These are phyloP conservation scores for Protosalanx chinensis DNA, from an alignment of 2,797 vertebrate species.

Conservation along the genomic window DNA sequence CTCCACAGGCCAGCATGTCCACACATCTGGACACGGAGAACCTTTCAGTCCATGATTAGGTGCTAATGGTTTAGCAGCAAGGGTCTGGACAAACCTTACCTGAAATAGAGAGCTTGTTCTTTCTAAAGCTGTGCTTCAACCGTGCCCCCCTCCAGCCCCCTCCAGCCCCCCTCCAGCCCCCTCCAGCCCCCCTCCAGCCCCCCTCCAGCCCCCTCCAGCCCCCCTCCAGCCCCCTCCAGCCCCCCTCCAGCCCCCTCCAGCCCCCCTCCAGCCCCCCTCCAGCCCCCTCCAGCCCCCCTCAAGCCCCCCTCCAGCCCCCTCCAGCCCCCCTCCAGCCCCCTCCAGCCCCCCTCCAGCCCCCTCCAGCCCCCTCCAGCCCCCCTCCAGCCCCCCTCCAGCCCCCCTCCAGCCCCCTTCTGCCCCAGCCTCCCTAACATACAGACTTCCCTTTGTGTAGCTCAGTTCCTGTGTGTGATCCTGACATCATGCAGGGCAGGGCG, in stretches of 20 bases:
- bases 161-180: constrained; percentile 33
- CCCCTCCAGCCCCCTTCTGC: constrained; percentile 29
- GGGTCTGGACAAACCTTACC: constrained; percentile 51
- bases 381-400: too few species aligned
- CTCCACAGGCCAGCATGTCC: constrained; percentile 7
- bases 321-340: too few species aligned
- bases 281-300: too few species aligned
- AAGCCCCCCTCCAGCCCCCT: too few species aligned
- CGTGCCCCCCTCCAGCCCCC: constrained; percentile 17
- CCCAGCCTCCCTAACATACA: constrained; percentile 69
- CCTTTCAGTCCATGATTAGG: constrained; percentile 56
- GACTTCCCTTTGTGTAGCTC: constrained; percentile 79
- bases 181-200: constrained; percentile 28
- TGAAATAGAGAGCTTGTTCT: constrained; percentile 57
- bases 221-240: too few species aligned
- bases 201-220: too few species aligned
- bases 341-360: too few species aligned
- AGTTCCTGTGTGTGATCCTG: constrained; percentile 70
- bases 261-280: background rate
- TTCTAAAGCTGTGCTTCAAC: constrained; percentile 24
- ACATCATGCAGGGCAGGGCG: constrained; percentile 68
- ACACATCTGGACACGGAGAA: constrained; percentile 39
- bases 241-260: background rate
- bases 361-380: background rate
- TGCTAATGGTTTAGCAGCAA: constrained; percentile 72